Base-by-base conservation (phyloP, 1,140 invertebrate genomes). In the Anadara kagoshimensis region DNA sequence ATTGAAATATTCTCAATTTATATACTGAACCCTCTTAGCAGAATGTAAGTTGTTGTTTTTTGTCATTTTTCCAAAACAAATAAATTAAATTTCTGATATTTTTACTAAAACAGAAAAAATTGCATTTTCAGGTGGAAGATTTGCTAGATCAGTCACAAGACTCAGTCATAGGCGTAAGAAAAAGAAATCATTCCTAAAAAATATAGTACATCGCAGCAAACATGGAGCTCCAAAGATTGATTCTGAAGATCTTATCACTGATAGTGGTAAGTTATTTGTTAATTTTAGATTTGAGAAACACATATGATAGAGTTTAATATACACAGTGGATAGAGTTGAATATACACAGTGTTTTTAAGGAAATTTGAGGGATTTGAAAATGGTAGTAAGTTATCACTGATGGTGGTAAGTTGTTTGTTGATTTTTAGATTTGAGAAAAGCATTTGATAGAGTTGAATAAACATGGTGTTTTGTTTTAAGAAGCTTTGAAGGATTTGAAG, bases 101-200 rank as follows among this genome's bases (percentile, higher is more conserved):
- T 51, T 3, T 62, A 22, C 54, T 5, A 41, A 29, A 49, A 3
- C 3, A 16, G 22, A 16, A 41, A 43, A 36, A 43, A n/a, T 59
- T 18, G 61, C 41, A 59, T 68, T 76, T 71, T 22, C 75, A 90
- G 88, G 82, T 87, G 80, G 86, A 54, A 84, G 92, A 91, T 65
- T 93, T 92, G 83, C 85, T 22, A 77, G 79, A n/a, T 83, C 82
- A 57, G 82, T 86, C 20, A 82, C 83, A n/a, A 69, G 84, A 36
- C 73, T 82, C 11, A 87, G 85, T 73, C 85, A 85, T 65, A 74
- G 81, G 20, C 72, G 73, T 12, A 84, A 83, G 58, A 75, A 73
- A 59, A 79, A 80, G 59, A 76, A 75, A 22, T 76, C 69, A n/a
- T 63, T 81, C 20, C 65, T 75, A 5, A 67, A 74, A n/a, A 67